phyloP scores from a whole-genome alignment of 2,113 vertebrate genomes.

The Oceanites oceanicus region DNA sequence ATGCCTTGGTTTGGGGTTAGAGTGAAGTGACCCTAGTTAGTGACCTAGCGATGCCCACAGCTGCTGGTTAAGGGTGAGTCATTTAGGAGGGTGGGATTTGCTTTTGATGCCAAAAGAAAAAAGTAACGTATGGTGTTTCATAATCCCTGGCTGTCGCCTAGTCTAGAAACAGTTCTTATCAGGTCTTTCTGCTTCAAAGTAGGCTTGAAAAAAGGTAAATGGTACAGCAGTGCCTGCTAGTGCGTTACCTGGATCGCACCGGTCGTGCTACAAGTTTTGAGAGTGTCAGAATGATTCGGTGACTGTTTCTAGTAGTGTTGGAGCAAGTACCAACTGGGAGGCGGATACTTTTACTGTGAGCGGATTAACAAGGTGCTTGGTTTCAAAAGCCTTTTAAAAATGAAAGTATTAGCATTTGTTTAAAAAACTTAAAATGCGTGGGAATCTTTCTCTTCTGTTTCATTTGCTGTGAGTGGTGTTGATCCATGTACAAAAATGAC shows the following conservation, averaged over 20 bases:
- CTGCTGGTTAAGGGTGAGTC: too few relatives aligned
- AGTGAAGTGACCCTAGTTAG: too few relatives aligned
- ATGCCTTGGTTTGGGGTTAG: not conserved
- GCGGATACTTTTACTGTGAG: fast-evolving
- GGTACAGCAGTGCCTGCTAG: not conserved
- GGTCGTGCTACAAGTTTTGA: not conserved
- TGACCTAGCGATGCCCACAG: not conserved
- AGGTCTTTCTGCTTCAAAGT: not conserved
- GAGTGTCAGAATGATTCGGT: fast-evolving
- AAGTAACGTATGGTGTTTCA: not conserved
- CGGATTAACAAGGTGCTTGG: not conserved
- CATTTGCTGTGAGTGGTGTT: not conserved
- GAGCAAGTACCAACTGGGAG: not conserved
- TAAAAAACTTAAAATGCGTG: not conserved
- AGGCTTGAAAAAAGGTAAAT: not conserved
- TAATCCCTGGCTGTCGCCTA: not conserved
- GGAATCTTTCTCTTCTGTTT: not conserved
- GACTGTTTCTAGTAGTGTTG: not conserved
- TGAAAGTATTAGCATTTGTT: not conserved
- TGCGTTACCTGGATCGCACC: not conserved
- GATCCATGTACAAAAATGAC: not conserved
- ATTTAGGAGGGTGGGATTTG: not conserved
- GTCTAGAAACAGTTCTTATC: not conserved
- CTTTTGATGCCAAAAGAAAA: not conserved
- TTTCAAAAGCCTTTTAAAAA: not conserved